Conservation (phyloP, 2,113 vertebrate species). For the Sebastes fasciatus region DNA sequence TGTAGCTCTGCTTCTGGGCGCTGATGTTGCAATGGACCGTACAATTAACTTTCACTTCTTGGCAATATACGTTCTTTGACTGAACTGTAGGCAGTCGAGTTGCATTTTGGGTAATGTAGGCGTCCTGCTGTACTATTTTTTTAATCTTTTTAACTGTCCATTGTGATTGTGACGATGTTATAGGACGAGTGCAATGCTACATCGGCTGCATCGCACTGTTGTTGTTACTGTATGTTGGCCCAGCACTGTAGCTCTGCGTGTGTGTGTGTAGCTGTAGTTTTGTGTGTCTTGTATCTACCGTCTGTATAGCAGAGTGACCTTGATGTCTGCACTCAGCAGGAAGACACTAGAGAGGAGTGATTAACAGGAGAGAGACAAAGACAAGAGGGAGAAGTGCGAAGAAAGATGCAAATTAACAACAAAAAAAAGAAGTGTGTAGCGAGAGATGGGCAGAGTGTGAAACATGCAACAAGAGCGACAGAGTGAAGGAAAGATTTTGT, state of each 20-base stretch:
- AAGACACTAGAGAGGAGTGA: constrained; percentile 71
- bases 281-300: constrained; percentile 62
- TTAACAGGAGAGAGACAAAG: constrained; percentile 67
- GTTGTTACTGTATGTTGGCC: constrained; percentile 15
- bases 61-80: neutral
- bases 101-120: constrained; percentile 26
- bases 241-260: constrained; percentile 11
- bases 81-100: neutral
- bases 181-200: neutral
- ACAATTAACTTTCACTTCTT: too few relatives aligned
- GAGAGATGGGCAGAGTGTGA: constrained; percentile 40
- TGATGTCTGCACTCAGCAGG: constrained; percentile 72
- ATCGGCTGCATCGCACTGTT: constrained; percentile 12
- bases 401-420: constrained; percentile 9
- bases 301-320: constrained; percentile 74
- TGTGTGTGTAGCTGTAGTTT: constrained; percentile 27
- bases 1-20: too few relatives aligned
- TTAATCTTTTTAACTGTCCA: too few relatives aligned
- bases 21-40: too few relatives aligned
- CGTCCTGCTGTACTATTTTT: too few relatives aligned
- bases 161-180: neutral
- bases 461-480: constrained; percentile 16
- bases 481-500: constrained; percentile 37
- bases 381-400: constrained; percentile 30
- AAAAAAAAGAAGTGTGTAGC: constrained; percentile 1